A percentile compares a stretch with the other conserved stretches of the same genome.
Conservation (phyloP, 64 coral and sea anemone genomes). For the Actinia equina region DNA sequence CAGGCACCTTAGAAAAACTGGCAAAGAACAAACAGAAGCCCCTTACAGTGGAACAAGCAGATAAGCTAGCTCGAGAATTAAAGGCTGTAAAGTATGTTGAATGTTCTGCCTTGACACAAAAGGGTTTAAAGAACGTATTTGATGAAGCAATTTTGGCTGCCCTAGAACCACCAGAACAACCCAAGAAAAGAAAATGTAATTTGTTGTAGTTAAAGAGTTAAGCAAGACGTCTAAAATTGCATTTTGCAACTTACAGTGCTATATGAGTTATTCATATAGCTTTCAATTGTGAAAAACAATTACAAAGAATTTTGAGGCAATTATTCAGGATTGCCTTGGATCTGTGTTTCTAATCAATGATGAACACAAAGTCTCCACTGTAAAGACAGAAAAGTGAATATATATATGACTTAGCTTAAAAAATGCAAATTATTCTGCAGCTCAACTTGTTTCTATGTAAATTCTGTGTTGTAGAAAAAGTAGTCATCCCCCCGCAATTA, state of each 20-base stretch:
- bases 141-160: constrained; percentile 96
- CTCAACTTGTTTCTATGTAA: constrained; percentile 9
- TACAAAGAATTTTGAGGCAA: background rate
- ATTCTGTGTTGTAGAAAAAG: constrained; percentile 1
- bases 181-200: constrained; percentile 89
- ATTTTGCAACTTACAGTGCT: constrained; percentile 9
- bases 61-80: constrained; percentile 86
- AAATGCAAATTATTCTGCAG: constrained; percentile 8
- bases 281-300: background rate
- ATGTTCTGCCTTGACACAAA: constrained; percentile 94
- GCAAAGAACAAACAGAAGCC: constrained; percentile 98
- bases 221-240: background rate
- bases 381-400: constrained; percentile 4
- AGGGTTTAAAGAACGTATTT: constrained; percentile 98
- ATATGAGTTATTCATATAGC: constrained; percentile 18
- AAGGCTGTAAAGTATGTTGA: constrained; percentile 97
- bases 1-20: constrained; percentile 90
- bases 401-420: constrained; percentile 28
- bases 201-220: constrained; percentile 12
- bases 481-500: background rate
- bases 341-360: background rate
- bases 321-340: background rate
- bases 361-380: background rate
- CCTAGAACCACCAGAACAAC: constrained; percentile 90
- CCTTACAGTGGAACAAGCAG: constrained; percentile 68